Percentiles rank a stretch among this genome's conserved stretches.
Conservation (phyloP, 2,888 invertebrate genomes). For the Lampropteryx suffumata region DNA sequence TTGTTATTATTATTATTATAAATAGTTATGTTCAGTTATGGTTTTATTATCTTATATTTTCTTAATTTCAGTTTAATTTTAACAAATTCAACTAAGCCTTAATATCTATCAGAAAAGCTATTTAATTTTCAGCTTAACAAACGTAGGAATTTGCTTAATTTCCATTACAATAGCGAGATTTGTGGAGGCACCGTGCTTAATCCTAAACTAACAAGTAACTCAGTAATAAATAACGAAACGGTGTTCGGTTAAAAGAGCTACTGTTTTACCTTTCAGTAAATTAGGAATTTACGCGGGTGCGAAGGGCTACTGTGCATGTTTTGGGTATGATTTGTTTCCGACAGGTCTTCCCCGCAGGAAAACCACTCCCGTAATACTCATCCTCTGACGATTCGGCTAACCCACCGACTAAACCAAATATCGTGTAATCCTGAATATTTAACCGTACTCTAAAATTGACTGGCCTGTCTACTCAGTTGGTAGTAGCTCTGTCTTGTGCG, state of each 20-base stretch:
- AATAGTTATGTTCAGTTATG: no score
- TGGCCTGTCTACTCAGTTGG: no score
- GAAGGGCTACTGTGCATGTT: conserved; percentile 7
- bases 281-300: conserved; percentile 12
- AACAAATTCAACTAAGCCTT: conserved; percentile 8
- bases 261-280: conserved; percentile 21
- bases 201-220: conserved; percentile 38
- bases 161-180: conserved; percentile 33
- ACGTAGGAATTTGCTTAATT: conserved; percentile 23
- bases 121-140: conserved; percentile 31
- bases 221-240: conserved; percentile 33
- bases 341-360: not conserved
- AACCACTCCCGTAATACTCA: not conserved
- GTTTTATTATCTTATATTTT: no score
- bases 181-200: conserved; percentile 28
- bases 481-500: no score
- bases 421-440: no score
- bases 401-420: not conserved
- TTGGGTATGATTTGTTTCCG: conserved; percentile 13
- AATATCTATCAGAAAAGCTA: conserved; percentile 13
- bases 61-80: not conserved
- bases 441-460: no score
- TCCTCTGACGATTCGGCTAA: no score
- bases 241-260: conserved; percentile 23
- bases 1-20: no score